Base-by-base conservation (phyloP, 2,113 vertebrate species). In the Thamnaconus septentrionalis region DNA sequence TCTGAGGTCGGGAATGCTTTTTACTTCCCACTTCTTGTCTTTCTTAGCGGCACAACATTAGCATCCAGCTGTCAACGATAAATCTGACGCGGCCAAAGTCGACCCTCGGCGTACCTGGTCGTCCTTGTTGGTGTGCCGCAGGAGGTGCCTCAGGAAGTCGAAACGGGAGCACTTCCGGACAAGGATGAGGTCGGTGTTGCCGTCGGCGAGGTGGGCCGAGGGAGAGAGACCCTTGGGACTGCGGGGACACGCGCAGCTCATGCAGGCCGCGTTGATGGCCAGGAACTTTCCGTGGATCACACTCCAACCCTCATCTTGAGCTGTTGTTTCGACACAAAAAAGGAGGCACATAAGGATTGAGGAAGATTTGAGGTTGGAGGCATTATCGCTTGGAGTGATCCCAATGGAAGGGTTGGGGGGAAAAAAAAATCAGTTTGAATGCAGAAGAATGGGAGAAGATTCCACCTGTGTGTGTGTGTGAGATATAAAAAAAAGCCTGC, bases 191-290 rank as follows among this genome's bases (percentile, higher is more conserved):
- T 99, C 96, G 0, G 89, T 88, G 8, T 93, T 94, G 31, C 97
- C 97, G 9, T 98, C 94, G 1, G 95, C 95, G 60, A 99, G 80
- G 90, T 99, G 97, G 60, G 96, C 96, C 3, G 93, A 91, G 0
- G 97, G 97, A 4, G 97, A 97, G 62, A 99, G 91, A 71, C 97
- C 97, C 76, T 91, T 77, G 0, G 95, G 95, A 64, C 94, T 95
- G 44, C 95, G 93, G n/a, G 95, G 93, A 85, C 96, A 98, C 0
- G 96, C 96, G 40, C 97, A 99, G 88, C 94, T 95, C 92, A 99
- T 98, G 72, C 79, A 95, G 50, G 93, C 92, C 3, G 91, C 92
- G 7, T 98, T 99, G 78, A 98, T 94, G 69, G 96, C 95, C 63
- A 98, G 87, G 73, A 99, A 99, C 83, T 94, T 95, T 8, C 96